Percentiles rank a stretch among this genome's conserved stretches.
Evolutionary conservation across 2,888 invertebrate species (phyloP).

Genomic region (Orchesella flavescens): DNA sequence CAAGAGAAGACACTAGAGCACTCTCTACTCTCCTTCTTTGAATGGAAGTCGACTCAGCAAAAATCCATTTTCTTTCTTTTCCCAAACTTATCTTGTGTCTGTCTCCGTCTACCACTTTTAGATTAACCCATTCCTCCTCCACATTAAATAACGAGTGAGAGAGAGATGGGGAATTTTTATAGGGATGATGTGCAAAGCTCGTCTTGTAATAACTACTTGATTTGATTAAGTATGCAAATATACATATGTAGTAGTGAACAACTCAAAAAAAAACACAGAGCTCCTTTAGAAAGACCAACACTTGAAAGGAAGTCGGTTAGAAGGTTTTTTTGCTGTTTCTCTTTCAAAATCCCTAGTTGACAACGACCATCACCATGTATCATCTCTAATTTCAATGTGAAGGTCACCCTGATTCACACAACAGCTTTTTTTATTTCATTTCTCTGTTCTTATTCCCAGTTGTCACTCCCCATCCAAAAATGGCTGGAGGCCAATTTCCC

Average conservation of each 20-base stretch:
- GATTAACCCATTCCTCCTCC: constrained; percentile 7
- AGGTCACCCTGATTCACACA: constrained; percentile 27
- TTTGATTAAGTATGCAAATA: too few relatives aligned
- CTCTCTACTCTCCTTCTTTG: constrained; percentile 17
- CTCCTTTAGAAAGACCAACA: neutral
- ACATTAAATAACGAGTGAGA: too few relatives aligned
- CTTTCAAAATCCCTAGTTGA: neutral
- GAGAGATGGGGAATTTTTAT: too few relatives aligned
- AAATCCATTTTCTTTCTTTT: constrained; percentile 33
- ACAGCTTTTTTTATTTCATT: neutral
- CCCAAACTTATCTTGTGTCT: too few relatives aligned
- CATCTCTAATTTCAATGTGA: constrained; percentile 16
- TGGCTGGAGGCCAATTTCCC: too few relatives aligned
- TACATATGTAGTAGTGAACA: too few relatives aligned
- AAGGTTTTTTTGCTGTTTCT: neutral
- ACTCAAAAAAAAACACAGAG: too few relatives aligned
- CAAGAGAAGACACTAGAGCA: neutral
- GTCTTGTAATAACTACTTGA: too few relatives aligned
- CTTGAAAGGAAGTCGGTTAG: constrained; percentile 43
- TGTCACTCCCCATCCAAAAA: too few relatives aligned
- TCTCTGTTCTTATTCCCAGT: too few relatives aligned
- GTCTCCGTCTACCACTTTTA: constrained; percentile 31
- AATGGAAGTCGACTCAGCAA: constrained; percentile 62
- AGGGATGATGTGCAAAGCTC: too few relatives aligned
- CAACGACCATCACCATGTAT: neutral